Evolutionary conservation across 1,140 invertebrate species (phyloP).

Genomic region (Harpegnathos saltator): DNA sequence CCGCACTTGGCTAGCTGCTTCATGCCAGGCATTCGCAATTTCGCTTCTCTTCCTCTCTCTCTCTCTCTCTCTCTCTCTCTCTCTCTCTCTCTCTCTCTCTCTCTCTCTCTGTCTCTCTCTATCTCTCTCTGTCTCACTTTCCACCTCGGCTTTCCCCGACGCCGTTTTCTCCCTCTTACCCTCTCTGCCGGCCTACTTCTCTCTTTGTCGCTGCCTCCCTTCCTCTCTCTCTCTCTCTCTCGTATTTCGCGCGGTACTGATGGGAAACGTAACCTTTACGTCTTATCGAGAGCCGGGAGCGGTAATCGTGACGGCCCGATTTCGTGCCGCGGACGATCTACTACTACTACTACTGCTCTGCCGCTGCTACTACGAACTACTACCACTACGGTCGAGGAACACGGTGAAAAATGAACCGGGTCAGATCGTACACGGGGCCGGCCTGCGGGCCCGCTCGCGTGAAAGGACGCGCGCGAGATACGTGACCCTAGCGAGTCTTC

Average conservation of each 20-base stretch:
- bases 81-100: not conserved
- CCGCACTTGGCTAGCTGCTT: conserved; percentile 54
- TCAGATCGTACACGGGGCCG: conserved; percentile 44
- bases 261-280: conserved; percentile 69
- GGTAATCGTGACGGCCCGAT: conserved; percentile 61
- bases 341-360: too few relatives aligned
- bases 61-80: too few relatives aligned
- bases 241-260: conserved; percentile 65
- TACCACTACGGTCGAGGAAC: conserved; percentile 35
- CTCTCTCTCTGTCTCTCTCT: not conserved
- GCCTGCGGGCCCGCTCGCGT: conserved; percentile 20
- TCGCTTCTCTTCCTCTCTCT: conserved; percentile 41
- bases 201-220: too few relatives aligned
- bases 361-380: too few relatives aligned
- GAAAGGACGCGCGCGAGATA: conserved; percentile 61
- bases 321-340: conserved; percentile 63
- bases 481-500: conserved; percentile 73
- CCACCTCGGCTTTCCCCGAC: not conserved
- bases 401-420: conserved; percentile 69
- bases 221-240: conserved; percentile 9
- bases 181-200: too few relatives aligned
- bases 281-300: conserved; percentile 60
- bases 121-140: conserved; percentile 24
- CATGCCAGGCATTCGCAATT: conserved; percentile 69
- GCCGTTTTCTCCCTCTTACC: too few relatives aligned